A percentile compares a stretch with the other conserved stretches of the same genome.
phyloP scores from a whole-genome alignment of 2,888 invertebrate genomes.

The Hirtodrosophila histrioides region DNA sequence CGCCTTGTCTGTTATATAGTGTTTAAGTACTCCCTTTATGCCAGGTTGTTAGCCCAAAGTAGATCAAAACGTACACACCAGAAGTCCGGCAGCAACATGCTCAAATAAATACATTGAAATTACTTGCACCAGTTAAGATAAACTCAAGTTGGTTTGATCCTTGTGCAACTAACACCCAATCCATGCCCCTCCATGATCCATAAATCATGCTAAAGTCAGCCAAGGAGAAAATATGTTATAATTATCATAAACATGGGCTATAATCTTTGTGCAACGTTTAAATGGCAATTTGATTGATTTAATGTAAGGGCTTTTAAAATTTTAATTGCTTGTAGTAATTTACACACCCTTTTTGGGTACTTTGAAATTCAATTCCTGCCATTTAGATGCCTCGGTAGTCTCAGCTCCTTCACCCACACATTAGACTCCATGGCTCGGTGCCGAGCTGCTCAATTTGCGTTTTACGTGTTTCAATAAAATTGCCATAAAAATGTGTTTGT shows the following conservation, averaged over 20 bases:
- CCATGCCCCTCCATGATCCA: no score
- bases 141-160: no score
- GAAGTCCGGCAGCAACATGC: no score
- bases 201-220: no score
- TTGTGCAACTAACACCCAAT: no score
- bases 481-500: constrained; percentile 58
- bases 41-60: no score
- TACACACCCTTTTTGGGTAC: constrained; percentile 23
- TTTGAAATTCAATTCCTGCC: constrained; percentile 28
- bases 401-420: neutral
- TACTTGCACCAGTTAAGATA: no score
- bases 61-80: no score
- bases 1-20: no score
- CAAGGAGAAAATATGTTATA: no score
- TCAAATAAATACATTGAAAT: no score
- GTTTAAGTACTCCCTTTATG: no score
- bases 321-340: constrained; percentile 48
- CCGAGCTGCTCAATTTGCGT: constrained; percentile 62
- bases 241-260: neutral
- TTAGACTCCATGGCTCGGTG: constrained; percentile 6
- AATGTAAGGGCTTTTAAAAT: constrained; percentile 32
- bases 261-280: constrained; percentile 20
- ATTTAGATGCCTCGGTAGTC: constrained; percentile 2
- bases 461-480: constrained; percentile 75
- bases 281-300: constrained; percentile 34